Evolutionary conservation across 2,797 vertebrate species (phyloP).

Genomic region (Centropyge bicolor): DNA sequence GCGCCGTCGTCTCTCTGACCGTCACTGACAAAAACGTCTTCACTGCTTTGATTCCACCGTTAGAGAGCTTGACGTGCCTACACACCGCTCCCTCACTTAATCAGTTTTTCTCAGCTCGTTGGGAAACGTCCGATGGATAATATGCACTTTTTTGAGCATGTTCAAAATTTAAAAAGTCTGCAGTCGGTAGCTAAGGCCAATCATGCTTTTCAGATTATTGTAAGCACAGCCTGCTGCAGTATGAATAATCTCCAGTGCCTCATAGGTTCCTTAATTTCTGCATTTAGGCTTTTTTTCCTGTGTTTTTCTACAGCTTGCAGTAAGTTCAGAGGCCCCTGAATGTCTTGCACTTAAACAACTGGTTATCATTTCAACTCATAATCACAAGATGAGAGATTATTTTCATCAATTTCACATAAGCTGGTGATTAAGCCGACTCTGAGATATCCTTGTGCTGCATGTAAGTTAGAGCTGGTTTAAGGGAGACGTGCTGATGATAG

Average conservation of each 20-base stretch:
- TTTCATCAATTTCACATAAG: slow-evolving; percentile 23
- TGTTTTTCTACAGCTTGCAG: slow-evolving; percentile 48
- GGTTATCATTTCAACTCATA: slow-evolving; percentile 27
- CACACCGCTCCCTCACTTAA: slow-evolving; percentile 45
- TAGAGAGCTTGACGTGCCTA: slow-evolving; percentile 72
- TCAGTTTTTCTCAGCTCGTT: slow-evolving; percentile 43
- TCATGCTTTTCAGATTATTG: slow-evolving; percentile 38
- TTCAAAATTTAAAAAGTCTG: slow-evolving; percentile 53
- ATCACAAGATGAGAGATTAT: slow-evolving; percentile 31
- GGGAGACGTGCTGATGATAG: neutral
- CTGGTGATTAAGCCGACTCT: slow-evolving; percentile 35
- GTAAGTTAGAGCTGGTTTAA: slow-evolving; percentile 24
- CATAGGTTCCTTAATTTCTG: slow-evolving; percentile 45
- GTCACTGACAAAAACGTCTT: slow-evolving; percentile 41
- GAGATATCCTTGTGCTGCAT: slow-evolving; percentile 40
- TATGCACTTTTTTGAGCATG: slow-evolving; percentile 76
- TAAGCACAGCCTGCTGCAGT: slow-evolving; percentile 62
- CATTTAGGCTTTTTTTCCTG: slow-evolving; percentile 35
- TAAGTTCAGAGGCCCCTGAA: slow-evolving; percentile 47
- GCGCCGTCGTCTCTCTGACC: slow-evolving; percentile 15
- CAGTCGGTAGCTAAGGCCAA: slow-evolving; percentile 50
- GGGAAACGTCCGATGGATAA: slow-evolving; percentile 51
- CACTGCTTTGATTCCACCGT: slow-evolving; percentile 52
- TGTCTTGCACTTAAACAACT: slow-evolving; percentile 63
- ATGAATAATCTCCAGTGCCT: slow-evolving; percentile 79